Evolutionary conservation across 2,113 vertebrate genomes (phyloP).

Genomic region (Dinomys branickii): DNA sequence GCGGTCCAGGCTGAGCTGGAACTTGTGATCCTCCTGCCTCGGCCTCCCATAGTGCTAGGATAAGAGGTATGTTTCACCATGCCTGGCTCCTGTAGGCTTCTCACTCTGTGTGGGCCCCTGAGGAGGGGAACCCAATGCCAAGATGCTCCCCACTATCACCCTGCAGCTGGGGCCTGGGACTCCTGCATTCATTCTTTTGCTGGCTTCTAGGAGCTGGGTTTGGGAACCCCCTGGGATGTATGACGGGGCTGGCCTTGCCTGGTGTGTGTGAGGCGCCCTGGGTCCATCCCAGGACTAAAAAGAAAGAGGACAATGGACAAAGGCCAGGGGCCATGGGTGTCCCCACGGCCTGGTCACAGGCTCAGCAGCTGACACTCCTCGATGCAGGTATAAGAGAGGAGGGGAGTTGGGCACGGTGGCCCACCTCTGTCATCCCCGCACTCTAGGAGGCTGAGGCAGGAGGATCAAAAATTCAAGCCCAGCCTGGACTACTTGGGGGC

Average conservation of each 20-base stretch:
- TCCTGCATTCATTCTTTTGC: neutral
- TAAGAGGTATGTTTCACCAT: neutral
- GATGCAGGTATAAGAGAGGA: neutral
- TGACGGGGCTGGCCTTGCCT: no score
- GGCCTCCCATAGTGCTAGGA: neutral
- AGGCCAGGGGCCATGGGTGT: neutral
- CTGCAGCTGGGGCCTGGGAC: neutral
- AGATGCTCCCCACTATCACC: rapidly evolving
- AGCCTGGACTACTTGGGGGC: no score
- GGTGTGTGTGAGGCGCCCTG: neutral
- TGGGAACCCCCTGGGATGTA: neutral
- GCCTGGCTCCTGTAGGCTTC: neutral
- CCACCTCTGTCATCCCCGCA: neutral
- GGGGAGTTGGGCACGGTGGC: no score
- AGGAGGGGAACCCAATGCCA: no score
- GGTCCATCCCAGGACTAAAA: neutral
- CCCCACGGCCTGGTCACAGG: no score
- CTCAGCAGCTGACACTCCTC: neutral
- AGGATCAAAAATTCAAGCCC: neutral
- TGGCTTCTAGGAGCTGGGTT: neutral
- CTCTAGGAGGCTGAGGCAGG: neutral
- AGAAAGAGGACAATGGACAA: neutral
- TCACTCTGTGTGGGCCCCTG: rapidly evolving
- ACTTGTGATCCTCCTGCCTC: neutral
- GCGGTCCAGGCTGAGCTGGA: neutral